These are phyloP conservation scores for fruit fly (Drosophila melanogaster) DNA, from an alignment of 1,140 invertebrate genomes.

Conservation along the genomic window Release_6_plus_ISO1_MT NC_004354.4:15411501-15412000, in stretches of 20 bases:
- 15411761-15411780: not conserved
- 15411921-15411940: too few relatives aligned
- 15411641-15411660: constrained; percentile 47
- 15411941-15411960: too few relatives aligned
- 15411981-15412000: too few relatives aligned
- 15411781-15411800: constrained; percentile 10
- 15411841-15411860: constrained; percentile 11
- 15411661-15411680: constrained; percentile 41
- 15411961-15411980: too few relatives aligned
- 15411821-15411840: constrained; percentile 40
- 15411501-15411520: not conserved
- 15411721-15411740: not conserved
- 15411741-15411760: not conserved
- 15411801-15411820: constrained; percentile 18
- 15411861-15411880: constrained; percentile 11
- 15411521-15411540: constrained; percentile 1
- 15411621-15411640: constrained; percentile 55
- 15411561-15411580: constrained; percentile 1
- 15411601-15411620: constrained; percentile 46
- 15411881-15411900: not conserved
- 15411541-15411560: not conserved
- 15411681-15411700: constrained; percentile 27
- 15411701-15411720: not conserved
- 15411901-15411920: not conserved
- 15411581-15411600: constrained; percentile 13